Evolutionary conservation across 1,140 invertebrate species (phyloP).

Genomic region (Hermetia illucens): DNA sequence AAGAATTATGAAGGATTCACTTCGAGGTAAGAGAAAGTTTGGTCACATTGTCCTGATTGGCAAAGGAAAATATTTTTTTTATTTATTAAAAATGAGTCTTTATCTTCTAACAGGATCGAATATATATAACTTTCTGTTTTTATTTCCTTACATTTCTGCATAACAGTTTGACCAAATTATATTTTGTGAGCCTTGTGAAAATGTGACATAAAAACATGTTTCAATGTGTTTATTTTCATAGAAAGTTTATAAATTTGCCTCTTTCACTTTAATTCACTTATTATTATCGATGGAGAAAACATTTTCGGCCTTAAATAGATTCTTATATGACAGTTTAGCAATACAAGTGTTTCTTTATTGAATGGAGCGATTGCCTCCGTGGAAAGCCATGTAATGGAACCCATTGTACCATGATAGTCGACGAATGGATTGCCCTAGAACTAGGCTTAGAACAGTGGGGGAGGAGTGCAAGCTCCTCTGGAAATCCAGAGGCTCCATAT

Average conservation of each 20-base stretch:
- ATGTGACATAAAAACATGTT: neutral
- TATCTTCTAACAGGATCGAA: neutral
- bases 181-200: neutral
- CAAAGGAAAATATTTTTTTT: neutral
- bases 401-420: too few species aligned
- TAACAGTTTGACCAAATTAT: too few species aligned
- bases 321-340: too few species aligned
- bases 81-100: neutral
- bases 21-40: constrained; percentile 34
- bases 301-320: too few species aligned
- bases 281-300: neutral
- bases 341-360: too few species aligned
- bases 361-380: too few species aligned
- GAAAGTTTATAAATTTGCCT: neutral
- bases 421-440: too few species aligned
- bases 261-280: neutral
- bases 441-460: too few species aligned
- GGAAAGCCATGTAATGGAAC: too few species aligned
- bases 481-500: too few species aligned
- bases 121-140: neutral
- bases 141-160: too few species aligned
- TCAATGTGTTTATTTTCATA: neutral
- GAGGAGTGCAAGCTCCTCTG: too few species aligned
- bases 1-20: constrained; percentile 45
- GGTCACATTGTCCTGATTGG: neutral